phyloP scores from a whole-genome alignment of 64 coral and sea anemone species.

The Actinia tenebrosa region DNA sequence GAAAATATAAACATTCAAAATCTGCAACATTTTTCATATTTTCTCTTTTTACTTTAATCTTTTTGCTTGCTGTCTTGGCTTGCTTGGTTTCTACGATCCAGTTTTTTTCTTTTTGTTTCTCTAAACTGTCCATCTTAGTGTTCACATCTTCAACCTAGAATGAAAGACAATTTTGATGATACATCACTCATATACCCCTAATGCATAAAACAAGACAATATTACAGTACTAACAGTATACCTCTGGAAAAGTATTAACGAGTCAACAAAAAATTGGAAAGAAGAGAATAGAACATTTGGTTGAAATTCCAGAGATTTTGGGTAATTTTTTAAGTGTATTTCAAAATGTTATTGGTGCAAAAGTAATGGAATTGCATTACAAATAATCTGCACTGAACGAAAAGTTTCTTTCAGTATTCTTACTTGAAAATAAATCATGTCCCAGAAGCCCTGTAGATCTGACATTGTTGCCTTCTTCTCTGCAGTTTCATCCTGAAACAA shows the following conservation, averaged over 20 bases:
- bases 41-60: slow-evolving; percentile 4
- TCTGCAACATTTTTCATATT: too few species aligned
- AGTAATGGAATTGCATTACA: too few species aligned
- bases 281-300: too few species aligned
- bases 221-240: too few species aligned
- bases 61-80: slow-evolving; percentile 32
- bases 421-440: slow-evolving; percentile 97
- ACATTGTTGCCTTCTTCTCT: slow-evolving; percentile 79
- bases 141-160: slow-evolving; percentile 76
- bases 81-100: slow-evolving; percentile 65
- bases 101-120: slow-evolving; percentile 68
- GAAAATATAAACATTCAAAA: too few species aligned
- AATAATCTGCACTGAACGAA: too few species aligned
- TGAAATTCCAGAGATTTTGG: too few species aligned
- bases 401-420: not conserved
- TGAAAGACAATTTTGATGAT: not conserved
- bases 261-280: too few species aligned
- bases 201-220: too few species aligned
- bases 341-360: too few species aligned
- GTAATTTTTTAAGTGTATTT: too few species aligned
- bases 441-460: slow-evolving; percentile 94
- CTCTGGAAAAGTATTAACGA: too few species aligned
- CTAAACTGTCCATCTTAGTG: slow-evolving; percentile 60
- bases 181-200: not conserved
- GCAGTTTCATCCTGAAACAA: slow-evolving; percentile 68